Base-by-base conservation (phyloP, 2,113 vertebrate species). In the Carlito syrichta region DNA sequence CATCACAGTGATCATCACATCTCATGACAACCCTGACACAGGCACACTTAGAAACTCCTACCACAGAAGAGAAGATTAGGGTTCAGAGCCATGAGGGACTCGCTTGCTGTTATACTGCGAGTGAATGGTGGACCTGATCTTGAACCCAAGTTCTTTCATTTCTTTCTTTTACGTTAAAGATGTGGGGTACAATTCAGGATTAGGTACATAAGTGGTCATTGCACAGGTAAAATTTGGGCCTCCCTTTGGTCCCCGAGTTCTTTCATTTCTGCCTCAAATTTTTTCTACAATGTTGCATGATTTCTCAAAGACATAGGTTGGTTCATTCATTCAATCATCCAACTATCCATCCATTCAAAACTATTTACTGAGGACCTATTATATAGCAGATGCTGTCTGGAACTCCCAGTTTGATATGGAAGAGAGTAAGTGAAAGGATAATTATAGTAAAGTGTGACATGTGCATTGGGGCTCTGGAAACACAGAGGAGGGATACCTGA, bases 211-310 rank as follows among this genome's bases (percentile, higher is more conserved):
- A n/a, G n/a, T n/a, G n/a, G n/a, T n/a, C n/a, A n/a, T n/a, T n/a
- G n/a, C n/a, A n/a, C n/a, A n/a, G n/a, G n/a, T n/a, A n/a, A n/a
- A n/a, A n/a, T n/a, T n/a, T n/a, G n/a, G n/a, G n/a, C n/a, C n/a
- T n/a, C n/a, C n/a, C n/a, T n/a, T n/a, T n/a, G n/a, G n/a, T n/a
- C n/a, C 38, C 23, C 23, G 88, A 54, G 32, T 76, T 77, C 43
- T 89, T 56, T 77, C 2, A 14, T 58, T 96, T 71, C 76, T 91
- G 20, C 52, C 84, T 90, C 20, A 81, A 78, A 19, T n/a, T 71
- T 5, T 78, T 79, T 50, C 50, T 86, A 32, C 4, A 88, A 17
- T 68, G 5, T 74, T 22, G 63, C 30, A 32, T 3, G 17, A 2
- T 68, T 62, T 73, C 43, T 86, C 68, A 68, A 85, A 82, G 52